Base-by-base conservation (phyloP, 2,888 invertebrate species). In the Nomada goodeniana region DNA sequence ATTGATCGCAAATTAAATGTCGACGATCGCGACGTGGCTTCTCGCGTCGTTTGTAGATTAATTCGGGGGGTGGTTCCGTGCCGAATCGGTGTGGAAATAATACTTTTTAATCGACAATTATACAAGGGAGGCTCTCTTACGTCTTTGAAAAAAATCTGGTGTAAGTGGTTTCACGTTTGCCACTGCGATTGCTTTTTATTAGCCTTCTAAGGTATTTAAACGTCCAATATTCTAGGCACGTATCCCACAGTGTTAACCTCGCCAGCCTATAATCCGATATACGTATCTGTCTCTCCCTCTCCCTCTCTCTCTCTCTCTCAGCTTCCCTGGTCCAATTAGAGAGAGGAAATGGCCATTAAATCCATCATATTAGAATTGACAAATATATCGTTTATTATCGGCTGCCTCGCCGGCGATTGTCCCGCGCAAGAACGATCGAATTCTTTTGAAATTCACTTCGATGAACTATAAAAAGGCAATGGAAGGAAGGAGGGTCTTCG, bases 251-350 rank as follows among this genome's bases (percentile, higher is more conserved):
- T 64, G 68, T 80, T 73, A 79, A 63, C 80, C 67, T 73, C 79
- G 80, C 73, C 73, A 61, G 73, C 55, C 68, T 57, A 79, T 79
- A 79, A 79, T 79, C 63, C 79, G 52, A 59, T 59, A 73, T 23
- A 44, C 36, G 29, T 29, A 29, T 7, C 7, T 64, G 29, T 29
- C 7, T 7, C 7, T 64, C 73, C 65, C 61, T 7, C 7, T 7
- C 36, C 7, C 36, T 7, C 36, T 36, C 36, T 7, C 36, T 7
- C 26, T 23, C 26, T 26, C 26, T 20, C 9, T 42, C 64, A 60
- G 55, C 53, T 75, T 26, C 59, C 18, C 64, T 53, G n/a, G 26
- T 36, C 59, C 77, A 77, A 77, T 77, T 75, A 80, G 65, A 53
- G 55, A 23, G 23, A 15, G 26, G 59, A 70, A 59, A 75, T 59